Percentiles rank a stretch among this genome's conserved stretches.
These are phyloP conservation scores for Alsophila aescularia DNA, from an alignment of 2,888 invertebrate genomes.

Conservation along the genomic window DNA sequence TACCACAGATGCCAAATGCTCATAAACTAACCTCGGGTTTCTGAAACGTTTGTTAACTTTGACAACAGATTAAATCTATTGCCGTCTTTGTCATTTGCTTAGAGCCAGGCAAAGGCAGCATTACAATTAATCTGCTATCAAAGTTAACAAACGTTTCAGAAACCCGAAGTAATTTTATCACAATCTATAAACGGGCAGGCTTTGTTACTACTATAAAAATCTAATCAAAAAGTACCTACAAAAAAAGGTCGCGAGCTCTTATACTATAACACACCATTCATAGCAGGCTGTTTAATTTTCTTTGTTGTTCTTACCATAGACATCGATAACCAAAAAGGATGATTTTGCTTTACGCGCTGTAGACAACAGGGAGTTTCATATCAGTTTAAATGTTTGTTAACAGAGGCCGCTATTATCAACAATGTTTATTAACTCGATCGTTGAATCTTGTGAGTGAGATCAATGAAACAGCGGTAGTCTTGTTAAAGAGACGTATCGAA, in stretches of 20 bases:
- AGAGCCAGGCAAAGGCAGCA: too few relatives aligned
- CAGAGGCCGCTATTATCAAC: too few relatives aligned
- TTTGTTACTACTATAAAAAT: neutral
- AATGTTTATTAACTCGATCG: too few relatives aligned
- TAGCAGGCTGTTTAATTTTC: slow-evolving; percentile 2
- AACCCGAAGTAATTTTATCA: neutral
- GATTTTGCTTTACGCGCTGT: slow-evolving; percentile 71
- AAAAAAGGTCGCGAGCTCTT: slow-evolving; percentile 5
- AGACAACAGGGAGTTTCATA: slow-evolving; percentile 35
- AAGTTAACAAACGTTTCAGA: too few relatives aligned
- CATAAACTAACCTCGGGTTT: too few relatives aligned
- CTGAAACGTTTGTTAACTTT: too few relatives aligned
- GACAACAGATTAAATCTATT: too few relatives aligned
- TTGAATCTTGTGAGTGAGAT: too few relatives aligned
- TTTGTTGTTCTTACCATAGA: slow-evolving; percentile 68
- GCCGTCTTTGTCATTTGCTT: too few relatives aligned
- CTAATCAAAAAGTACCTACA: neutral
- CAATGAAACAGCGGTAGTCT: too few relatives aligned
- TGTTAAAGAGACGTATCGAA: too few relatives aligned
- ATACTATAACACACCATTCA: slow-evolving; percentile 2
- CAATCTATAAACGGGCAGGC: neutral
- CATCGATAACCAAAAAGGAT: slow-evolving; percentile 61
- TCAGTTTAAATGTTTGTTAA: neutral
- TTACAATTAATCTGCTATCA: too few relatives aligned
- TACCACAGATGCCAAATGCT: neutral